phyloP scores from a whole-genome alignment of 1,140 invertebrate genomes.

The Bombus confusus region DNA sequence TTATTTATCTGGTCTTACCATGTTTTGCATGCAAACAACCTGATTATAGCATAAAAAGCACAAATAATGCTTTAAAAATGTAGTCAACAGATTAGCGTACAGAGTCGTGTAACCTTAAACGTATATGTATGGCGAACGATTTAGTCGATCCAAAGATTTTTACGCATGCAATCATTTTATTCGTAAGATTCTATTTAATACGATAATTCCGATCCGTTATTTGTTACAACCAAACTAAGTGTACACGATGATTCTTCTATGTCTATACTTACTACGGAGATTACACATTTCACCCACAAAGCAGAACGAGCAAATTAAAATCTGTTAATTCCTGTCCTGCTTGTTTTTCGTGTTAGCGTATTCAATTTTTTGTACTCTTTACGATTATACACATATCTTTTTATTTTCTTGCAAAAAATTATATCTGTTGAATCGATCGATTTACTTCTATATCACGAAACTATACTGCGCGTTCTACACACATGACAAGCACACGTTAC shows the following conservation, averaged over 20 bases:
- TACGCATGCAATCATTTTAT: background rate
- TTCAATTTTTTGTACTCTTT: background rate
- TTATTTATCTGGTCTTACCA: constrained; percentile 26
- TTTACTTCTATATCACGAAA: constrained; percentile 48
- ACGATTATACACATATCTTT: background rate
- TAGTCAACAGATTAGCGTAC: constrained; percentile 49
- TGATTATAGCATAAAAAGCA: constrained; percentile 31
- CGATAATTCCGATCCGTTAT: constrained; percentile 2
- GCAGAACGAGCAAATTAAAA: constrained; percentile 13
- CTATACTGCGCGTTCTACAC: constrained; percentile 41
- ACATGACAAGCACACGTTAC: constrained; percentile 49
- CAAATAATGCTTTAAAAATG: constrained; percentile 45
- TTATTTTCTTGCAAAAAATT: background rate
- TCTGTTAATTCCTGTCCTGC: background rate
- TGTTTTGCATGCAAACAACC: background rate
- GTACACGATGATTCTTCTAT: background rate
- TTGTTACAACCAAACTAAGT: background rate
- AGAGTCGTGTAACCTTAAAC: constrained; percentile 59
- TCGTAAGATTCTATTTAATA: background rate
- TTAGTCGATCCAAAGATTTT: background rate
- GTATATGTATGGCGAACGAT: background rate
- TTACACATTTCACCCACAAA: constrained; percentile 55
- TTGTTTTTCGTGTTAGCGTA: background rate
- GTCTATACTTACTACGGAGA: constrained; percentile 61
- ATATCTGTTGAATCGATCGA: constrained; percentile 36